phyloP scores from a whole-genome alignment of 2,797 vertebrate genomes.

The Vultur gryphus region DNA sequence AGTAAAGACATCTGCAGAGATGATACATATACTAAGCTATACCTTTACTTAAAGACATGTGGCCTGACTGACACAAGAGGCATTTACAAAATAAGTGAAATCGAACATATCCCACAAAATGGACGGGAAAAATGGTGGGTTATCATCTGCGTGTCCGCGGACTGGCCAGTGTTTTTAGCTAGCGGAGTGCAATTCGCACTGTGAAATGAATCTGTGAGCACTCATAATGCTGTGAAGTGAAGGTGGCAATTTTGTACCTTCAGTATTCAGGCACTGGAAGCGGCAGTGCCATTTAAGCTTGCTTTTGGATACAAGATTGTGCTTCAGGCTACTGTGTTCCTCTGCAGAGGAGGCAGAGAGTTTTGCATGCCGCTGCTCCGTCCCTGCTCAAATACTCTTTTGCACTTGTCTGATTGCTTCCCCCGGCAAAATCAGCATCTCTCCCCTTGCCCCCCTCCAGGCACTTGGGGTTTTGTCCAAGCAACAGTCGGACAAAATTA shows the following conservation, averaged over 20 bases:
- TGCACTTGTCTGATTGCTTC: not conserved
- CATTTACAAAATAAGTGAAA: not conserved
- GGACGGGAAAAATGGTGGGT: not conserved
- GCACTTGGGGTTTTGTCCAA: not conserved
- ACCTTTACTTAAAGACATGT: conserved; percentile 18
- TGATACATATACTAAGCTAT: not conserved
- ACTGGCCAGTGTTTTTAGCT: not conserved
- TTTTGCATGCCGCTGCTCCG: rapidly evolving
- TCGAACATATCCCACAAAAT: not conserved
- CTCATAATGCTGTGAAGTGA: not conserved
- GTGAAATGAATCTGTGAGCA: not conserved
- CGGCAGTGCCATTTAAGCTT: not conserved
- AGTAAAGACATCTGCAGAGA: not conserved
- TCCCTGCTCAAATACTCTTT: not conserved
- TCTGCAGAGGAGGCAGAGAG: not conserved
- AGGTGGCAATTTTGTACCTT: not conserved
- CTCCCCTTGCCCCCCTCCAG: not conserved
- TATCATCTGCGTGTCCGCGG: rapidly evolving
- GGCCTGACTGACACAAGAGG: not conserved
- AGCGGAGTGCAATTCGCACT: rapidly evolving
- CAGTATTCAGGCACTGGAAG: not conserved
- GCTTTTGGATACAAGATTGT: not conserved
- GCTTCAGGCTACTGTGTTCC: not conserved
- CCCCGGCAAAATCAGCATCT: not conserved
- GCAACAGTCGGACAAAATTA: not conserved